Evolutionary conservation across 2,888 invertebrate genomes (phyloP).

Genomic region (Tridacna crocea): DNA sequence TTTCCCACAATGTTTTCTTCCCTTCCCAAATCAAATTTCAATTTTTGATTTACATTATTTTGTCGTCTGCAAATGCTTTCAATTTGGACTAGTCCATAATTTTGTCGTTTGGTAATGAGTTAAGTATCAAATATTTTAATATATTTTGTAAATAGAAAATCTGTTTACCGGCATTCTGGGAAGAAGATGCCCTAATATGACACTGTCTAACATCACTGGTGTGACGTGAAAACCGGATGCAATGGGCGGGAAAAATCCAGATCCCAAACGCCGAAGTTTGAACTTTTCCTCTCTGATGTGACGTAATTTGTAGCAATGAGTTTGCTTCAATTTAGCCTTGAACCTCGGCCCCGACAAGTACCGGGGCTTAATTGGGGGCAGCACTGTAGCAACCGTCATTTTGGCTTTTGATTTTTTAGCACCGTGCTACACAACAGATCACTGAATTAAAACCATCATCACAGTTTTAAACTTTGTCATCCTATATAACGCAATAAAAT

Average conservation of each 20-base stretch:
- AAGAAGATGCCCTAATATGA: slow-evolving; percentile 69
- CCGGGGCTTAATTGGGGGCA: slow-evolving; percentile 41
- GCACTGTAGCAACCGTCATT: slow-evolving; percentile 43
- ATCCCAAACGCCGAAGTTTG: slow-evolving; percentile 72
- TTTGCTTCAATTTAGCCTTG: slow-evolving; percentile 53
- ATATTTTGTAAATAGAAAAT: too few species aligned
- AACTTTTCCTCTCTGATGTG: slow-evolving; percentile 52
- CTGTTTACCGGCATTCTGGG: slow-evolving; percentile 64
- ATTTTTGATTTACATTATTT: too few species aligned
- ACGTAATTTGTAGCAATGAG: slow-evolving; percentile 63
- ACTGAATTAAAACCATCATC: background rate
- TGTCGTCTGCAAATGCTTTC: too few species aligned
- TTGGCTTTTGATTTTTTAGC: background rate
- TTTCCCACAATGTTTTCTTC: too few species aligned
- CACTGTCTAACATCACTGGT: slow-evolving; percentile 69
- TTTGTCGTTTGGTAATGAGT: too few species aligned
- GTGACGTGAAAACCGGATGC: slow-evolving; percentile 18
- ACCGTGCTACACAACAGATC: background rate
- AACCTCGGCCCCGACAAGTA: slow-evolving; percentile 31
- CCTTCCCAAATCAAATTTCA: too few species aligned
- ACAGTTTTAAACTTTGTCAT: background rate
- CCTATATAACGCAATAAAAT: too few species aligned
- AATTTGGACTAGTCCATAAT: too few species aligned
- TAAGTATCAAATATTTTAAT: too few species aligned
- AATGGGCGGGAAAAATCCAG: slow-evolving; percentile 66